phyloP scores from a whole-genome alignment of 2,113 vertebrate genomes.

The Dicentrarchus labrax region DNA sequence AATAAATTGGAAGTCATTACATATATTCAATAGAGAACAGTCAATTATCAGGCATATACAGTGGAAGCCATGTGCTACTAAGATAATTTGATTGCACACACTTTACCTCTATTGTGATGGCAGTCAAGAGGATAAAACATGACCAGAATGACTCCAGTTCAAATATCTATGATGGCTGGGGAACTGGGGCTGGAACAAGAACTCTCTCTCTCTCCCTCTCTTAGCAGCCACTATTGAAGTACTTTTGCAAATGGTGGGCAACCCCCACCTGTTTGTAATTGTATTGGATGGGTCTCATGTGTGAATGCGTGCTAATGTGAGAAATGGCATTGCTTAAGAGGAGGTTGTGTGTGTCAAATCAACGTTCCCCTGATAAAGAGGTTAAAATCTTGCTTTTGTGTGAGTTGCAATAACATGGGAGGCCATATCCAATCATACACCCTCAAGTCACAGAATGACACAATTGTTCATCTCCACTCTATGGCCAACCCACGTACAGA shows the following conservation, averaged over 20 bases:
- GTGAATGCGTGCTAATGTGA: not conserved
- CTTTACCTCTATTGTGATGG: not conserved
- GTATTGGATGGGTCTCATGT: not conserved
- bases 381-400: constrained; percentile 18
- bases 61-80: not conserved
- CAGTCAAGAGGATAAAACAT: not conserved
- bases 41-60: not conserved
- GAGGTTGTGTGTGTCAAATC: not conserved
- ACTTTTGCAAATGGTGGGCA: not conserved
- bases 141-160: not conserved
- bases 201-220: not conserved
- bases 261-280: not conserved
- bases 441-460: constrained; percentile 31
- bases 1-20: constrained; percentile 13
- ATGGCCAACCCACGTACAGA: constrained; percentile 24
- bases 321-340: not conserved
- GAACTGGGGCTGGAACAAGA: not conserved
- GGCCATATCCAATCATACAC: constrained; percentile 30
- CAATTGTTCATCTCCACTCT: constrained; percentile 32
- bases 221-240: not conserved
- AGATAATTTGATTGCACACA: not conserved
- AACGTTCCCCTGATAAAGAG: not conserved
- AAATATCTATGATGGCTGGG: not conserved
- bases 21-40: not conserved
- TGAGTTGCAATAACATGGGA: constrained; percentile 7